Evolutionary conservation across 2,797 vertebrate species (phyloP).

Genomic region (Mormyrus hasselquistii): DNA sequence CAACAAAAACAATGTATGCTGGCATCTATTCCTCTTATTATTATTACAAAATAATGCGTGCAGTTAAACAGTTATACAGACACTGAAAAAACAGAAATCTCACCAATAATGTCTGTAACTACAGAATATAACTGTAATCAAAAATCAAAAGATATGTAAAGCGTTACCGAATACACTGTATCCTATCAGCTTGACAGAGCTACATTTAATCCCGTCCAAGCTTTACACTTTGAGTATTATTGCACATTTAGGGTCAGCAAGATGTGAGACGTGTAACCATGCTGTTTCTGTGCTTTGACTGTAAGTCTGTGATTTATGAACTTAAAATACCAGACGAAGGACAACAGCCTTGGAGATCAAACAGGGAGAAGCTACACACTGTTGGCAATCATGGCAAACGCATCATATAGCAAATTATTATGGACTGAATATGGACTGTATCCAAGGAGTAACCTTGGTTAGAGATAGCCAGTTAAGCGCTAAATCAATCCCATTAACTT

Average conservation of each 20-base stretch:
- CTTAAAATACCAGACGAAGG: neutral
- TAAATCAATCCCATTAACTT: neutral
- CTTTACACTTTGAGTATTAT: neutral
- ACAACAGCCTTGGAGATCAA: neutral
- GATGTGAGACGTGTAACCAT: neutral
- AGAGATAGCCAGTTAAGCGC: neutral
- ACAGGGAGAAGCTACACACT: neutral
- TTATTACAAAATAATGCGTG: too few species aligned
- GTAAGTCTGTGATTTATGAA: neutral
- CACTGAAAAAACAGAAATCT: neutral
- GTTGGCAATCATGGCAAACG: neutral
- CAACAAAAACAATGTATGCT: neutral
- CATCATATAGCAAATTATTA: neutral
- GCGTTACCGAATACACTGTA: neutral
- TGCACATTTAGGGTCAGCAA: neutral
- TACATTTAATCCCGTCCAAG: neutral
- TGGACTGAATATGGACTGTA: neutral
- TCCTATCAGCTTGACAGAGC: neutral
- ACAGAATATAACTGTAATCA: neutral
- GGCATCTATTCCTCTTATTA: too few species aligned
- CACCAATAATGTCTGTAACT: neutral
- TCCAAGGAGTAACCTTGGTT: neutral
- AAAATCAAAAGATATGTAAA: neutral
- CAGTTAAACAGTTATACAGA: too few species aligned
- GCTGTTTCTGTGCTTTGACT: neutral